phyloP scores from a whole-genome alignment of 2,797 vertebrate genomes.

The Nannoperca australis region DNA sequence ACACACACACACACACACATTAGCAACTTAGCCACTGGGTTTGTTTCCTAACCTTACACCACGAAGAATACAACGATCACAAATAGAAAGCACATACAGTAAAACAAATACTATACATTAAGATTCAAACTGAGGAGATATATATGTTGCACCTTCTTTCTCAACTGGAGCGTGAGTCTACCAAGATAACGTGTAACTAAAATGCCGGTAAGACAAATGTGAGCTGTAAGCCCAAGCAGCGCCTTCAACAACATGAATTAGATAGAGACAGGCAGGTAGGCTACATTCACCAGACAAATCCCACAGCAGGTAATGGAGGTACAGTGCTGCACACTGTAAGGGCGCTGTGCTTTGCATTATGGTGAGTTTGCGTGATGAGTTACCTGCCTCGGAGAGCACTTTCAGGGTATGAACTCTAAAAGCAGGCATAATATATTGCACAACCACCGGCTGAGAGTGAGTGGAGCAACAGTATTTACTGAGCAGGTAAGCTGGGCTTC shows the following conservation, averaged over 20 bases:
- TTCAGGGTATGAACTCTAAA: constrained; percentile 56
- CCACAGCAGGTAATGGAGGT: constrained; percentile 55
- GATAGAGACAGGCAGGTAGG: constrained; percentile 16
- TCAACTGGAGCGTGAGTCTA: constrained; percentile 21
- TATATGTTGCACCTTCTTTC: constrained; percentile 9
- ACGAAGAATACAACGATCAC: background rate
- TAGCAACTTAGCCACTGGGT: background rate
- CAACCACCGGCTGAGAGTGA: constrained; percentile 41
- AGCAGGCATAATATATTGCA: constrained; percentile 53
- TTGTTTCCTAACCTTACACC: constrained; percentile 9
- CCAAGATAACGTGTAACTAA: constrained; percentile 2
- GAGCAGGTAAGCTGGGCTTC: constrained; percentile 49
- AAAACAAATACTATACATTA: background rate
- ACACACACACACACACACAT: constrained; percentile 23
- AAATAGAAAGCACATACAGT: background rate
- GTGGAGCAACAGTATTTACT: constrained; percentile 46
- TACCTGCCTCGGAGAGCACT: constrained; percentile 50
- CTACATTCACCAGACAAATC: constrained; percentile 43
- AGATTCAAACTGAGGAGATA: constrained; percentile 6
- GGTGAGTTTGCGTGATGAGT: constrained; percentile 53
- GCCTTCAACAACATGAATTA: constrained; percentile 25
- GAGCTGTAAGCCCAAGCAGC: constrained; percentile 21
- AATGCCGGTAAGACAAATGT: constrained; percentile 20
- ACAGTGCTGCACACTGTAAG: constrained; percentile 33
- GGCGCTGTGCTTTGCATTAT: constrained; percentile 42